phyloP scores from a whole-genome alignment of 2,113 vertebrate genomes.

The Paramormyrops kingsleyae region DNA sequence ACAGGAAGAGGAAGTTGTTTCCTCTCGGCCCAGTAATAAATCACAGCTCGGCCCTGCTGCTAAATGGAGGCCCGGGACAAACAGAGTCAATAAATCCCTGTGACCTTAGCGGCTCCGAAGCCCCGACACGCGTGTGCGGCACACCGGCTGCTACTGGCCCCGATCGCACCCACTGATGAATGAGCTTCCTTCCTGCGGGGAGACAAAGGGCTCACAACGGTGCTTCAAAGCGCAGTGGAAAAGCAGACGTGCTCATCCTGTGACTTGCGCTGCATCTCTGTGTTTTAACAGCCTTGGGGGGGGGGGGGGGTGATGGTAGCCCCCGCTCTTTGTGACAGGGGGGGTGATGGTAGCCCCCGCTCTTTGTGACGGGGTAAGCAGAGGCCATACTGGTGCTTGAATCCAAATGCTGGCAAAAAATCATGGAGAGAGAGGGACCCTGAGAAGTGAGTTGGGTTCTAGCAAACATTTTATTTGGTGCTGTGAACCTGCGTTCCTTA shows the following conservation, averaged over 20 bases:
- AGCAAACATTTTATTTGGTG: not conserved
- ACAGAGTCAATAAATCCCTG: conserved; percentile 52
- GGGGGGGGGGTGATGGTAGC: conserved; percentile 38
- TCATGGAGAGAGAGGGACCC: too few relatives aligned
- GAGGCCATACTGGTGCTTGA: not conserved
- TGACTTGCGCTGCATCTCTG: conserved; percentile 36
- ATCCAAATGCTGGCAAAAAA: not conserved
- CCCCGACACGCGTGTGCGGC: conserved; percentile 29
- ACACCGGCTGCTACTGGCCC: conserved; percentile 30
- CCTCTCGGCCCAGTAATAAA: conserved; percentile 57
- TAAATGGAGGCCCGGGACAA: conserved; percentile 41
- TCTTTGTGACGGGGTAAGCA: not conserved
- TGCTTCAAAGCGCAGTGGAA: conserved; percentile 59
- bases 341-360: conserved; percentile 34
- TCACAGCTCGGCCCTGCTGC: conserved; percentile 47
- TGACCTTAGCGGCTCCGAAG: conserved; percentile 49
- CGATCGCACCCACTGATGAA: conserved; percentile 58
- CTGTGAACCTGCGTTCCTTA: not conserved
- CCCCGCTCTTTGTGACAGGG: conserved; percentile 20
- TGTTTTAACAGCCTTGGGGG: conserved; percentile 25
- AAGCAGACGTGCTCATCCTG: conserved; percentile 51
- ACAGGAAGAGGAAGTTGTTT: conserved; percentile 65
- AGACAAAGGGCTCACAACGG: conserved; percentile 62
- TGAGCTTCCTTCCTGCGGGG: conserved; percentile 78
- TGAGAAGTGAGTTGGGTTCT: not conserved